Conservation (phyloP, 2,113 vertebrate species). For the Illadopsis cleaveri region DNA sequence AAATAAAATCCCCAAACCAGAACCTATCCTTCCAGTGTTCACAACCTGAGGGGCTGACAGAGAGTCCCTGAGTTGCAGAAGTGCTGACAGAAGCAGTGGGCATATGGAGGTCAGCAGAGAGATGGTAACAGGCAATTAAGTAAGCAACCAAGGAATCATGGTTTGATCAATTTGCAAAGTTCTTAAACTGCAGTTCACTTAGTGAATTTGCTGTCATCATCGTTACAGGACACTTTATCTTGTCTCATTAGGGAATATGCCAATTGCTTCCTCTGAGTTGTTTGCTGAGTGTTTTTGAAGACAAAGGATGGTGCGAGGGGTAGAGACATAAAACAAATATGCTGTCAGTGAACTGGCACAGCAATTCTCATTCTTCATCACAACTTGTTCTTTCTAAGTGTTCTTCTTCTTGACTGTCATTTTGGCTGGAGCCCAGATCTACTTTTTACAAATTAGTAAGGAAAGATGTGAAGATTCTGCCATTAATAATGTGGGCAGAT, state of each 20-base stretch:
- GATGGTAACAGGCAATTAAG: slow-evolving; percentile 43
- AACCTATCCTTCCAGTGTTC: neutral
- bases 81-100: slow-evolving; percentile 44
- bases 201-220: slow-evolving; percentile 50
- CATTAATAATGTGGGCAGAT: neutral
- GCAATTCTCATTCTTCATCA: neutral
- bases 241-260: slow-evolving; percentile 37
- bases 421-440: neutral
- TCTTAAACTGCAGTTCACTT: slow-evolving; percentile 37
- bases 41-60: neutral
- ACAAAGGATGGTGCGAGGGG: neutral
- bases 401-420: neutral
- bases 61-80: neutral
- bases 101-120: neutral
- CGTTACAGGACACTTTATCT: slow-evolving; percentile 24
- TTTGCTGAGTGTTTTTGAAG: slow-evolving; percentile 29
- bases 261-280: neutral
- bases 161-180: slow-evolving; percentile 50
- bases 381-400: neutral
- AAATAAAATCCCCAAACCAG: slow-evolving; percentile 16
- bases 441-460: neutral
- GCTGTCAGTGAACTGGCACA: neutral
- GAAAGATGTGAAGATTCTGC: neutral
- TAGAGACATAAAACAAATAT: neutral
- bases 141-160: slow-evolving; percentile 32